Base-by-base conservation (phyloP, 2,888 invertebrate genomes). In the Chorisops tibialis region DNA sequence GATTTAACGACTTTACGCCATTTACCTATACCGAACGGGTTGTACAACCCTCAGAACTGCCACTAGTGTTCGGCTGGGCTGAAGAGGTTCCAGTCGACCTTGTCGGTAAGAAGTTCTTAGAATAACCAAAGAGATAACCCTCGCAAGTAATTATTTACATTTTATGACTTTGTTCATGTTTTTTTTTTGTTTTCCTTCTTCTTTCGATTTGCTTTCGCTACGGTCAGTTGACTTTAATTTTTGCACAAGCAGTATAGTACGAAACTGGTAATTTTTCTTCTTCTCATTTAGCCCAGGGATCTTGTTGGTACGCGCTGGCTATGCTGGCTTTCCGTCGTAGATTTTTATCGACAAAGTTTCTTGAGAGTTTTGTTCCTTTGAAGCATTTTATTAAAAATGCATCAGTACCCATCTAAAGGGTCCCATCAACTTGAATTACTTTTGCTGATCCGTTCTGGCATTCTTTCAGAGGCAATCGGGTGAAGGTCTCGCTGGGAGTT, bases 121-220 rank as follows among this genome's bases (percentile, higher is more conserved):
- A 30, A 30, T 30, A 30, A 30, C 30, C 5, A 30, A 30, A 9
- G 30, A 30, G 35, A 35, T 30, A 50, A 50, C 30, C 30, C 35
- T 50, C 30, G 24, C 35, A n/a, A 7, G 49, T 50, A 50, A 35
- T 50, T 50, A 50, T 30, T 50, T 50, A 30, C 30, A 30, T 30
- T 35, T 35, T 50, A 50, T 14, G 49, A 50, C 35, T 30, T 30
- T 30, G 30, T 30, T 30, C 30, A 5, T n/a, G n/a, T 1, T 30
- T 30, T 30, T 30, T 30, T 30, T 9, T 2, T 30, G 30, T 7
- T 30, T n/a, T n/a, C n/a, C n/a, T n/a, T n/a, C n/a, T n/a, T n/a
- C n/a, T n/a, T n/a, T n/a, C n/a, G n/a, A n/a, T n/a, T n/a, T 37
- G 37, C 41, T 43, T 43, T 43, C 9, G 9, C 19, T 7, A 3